These are phyloP conservation scores for Amblyjoppa fuscipennis DNA, from an alignment of 2,888 invertebrate genomes.

Conservation along the genomic window DNA sequence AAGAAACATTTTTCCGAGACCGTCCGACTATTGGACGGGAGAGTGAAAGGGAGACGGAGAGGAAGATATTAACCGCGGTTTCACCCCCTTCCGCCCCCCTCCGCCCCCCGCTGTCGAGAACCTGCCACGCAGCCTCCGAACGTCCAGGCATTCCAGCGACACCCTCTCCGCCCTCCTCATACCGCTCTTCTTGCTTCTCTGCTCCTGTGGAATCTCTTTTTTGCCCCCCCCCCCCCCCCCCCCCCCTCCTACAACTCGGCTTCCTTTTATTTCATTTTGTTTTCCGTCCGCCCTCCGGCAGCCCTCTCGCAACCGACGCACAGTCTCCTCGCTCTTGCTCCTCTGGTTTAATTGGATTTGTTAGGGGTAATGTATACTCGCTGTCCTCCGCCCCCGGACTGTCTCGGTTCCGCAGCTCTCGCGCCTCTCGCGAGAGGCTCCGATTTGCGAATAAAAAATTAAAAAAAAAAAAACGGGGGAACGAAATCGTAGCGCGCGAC, in stretches of 20 bases:
- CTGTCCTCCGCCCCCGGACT: conserved; percentile 30
- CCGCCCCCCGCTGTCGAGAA: background rate
- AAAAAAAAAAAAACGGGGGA: background rate
- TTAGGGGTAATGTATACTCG: conserved; percentile 76
- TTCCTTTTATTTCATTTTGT: conserved; percentile 40
- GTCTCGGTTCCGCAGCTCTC: background rate
- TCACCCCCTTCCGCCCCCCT: background rate
- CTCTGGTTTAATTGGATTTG: conserved; percentile 79
- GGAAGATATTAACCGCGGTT: conserved; percentile 31
- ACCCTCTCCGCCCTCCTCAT: conserved; percentile 16
- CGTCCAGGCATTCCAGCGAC: conserved; percentile 23
- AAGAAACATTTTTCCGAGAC: conserved; percentile 13
- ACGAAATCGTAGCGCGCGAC: background rate
- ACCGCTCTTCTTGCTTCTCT: conserved; percentile 30
- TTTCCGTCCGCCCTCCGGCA: conserved; percentile 16
- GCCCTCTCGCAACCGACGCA: background rate
- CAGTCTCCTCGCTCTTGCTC: conserved; percentile 69
- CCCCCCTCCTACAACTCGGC: background rate
- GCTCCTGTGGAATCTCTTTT: conserved; percentile 64
- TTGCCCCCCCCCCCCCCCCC: conserved; percentile 6
- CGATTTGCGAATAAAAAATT: conserved; percentile 56
- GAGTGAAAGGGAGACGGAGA: conserved; percentile 32
- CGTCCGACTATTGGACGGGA: background rate
- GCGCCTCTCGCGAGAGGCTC: conserved; percentile 29
- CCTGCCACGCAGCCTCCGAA: background rate